Base-by-base conservation (phyloP, 2,797 vertebrate genomes). In the Eidolon dupreanum region DNA sequence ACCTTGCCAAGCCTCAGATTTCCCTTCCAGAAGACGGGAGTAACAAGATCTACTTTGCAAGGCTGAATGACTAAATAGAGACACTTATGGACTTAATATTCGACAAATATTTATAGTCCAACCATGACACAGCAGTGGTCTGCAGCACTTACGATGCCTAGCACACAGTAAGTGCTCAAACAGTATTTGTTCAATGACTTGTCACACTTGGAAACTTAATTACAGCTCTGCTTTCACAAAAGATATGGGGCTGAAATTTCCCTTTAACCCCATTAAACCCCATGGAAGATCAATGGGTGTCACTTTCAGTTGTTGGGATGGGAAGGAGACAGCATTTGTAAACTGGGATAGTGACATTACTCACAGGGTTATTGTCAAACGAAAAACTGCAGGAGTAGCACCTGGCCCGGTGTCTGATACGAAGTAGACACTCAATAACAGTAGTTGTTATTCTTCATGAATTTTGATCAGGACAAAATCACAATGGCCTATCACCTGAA, bases 341-440 rank as follows among this genome's bases (percentile, higher is more conserved):
- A 19, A 9, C n/a, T 0, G 0, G 31, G 51, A 55, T 0, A 26
- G 59, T 15, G 59, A 66, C 46, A 24, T 43, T 31, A 24, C 53
- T 26, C 28, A 28, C 12, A 5, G 66, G 83, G 12, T 36, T 55
- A 19, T 4, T 1, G 28, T 15, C 6, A 31, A 6, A 11, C 0
- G 19, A 9, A 36, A 43, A 38, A 24, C 13, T 11, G 13, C 38
- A 20, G 6, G 6, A 24, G 43, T 26, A 22, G 19, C 16, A 10
- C 65, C 59, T 5, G 59, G 88, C 31, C 71, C 10, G 2, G 17
- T 0, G 9, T 0, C 15, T 73, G 43, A 16, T 11, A 8, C 0
- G 1, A 0, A 6, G 16, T 0, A 49, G 66, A 41, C 5, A 2
- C 28, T 12, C 0, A 1, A 1, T 26, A n/a, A 20, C 22, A 26